Base-by-base conservation (phyloP, 2,797 vertebrate species). In the Enteromius argenteus region DNA sequence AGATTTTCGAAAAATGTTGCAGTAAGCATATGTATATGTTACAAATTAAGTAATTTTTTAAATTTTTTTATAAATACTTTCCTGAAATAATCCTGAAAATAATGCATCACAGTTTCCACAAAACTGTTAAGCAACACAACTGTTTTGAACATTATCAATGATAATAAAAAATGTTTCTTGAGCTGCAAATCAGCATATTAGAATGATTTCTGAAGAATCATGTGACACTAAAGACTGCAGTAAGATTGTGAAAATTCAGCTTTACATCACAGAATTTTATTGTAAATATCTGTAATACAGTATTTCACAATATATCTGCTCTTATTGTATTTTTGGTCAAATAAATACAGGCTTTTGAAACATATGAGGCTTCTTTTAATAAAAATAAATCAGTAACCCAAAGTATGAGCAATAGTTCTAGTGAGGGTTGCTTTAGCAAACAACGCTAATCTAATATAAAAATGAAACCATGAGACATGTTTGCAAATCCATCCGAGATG, bases 401-500 rank as follows among this genome's bases (percentile, higher is more conserved):
- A 75, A 39, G 32, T 14, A 76, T 17, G 13, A 9, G 51, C 35
- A 39, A 39, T 10, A 39, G 35, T 58, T 39, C 4, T 35, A 74
- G 19, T 7, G 17, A 51, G 13, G 53, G 14, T 62, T 44, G 21
- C n/a, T 78, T 66, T 39, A 15, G n/a, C 44, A 81, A 44, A 69
- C 10, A n/a, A 1, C 14, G 23, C 49, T 39, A 71, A 58, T 68
- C 7, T 64, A 19, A 75, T 23, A 58, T 19, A 7, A 60, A 53
- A 69, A 42, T 30, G 3, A 21, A 58, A 37, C 27, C 35, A 10
- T 67, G 42, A 37, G 51, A 53, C 46, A 64, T 84, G 80, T 86
- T 69, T 83, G 49, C 51, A 19, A 78, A 80, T 80, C 21, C 71
- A 74, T 74, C 35, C 39, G 39, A 58, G 78, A 84, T 19, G 64